Evolutionary conservation across 2,797 vertebrate genomes (phyloP).

Genomic region (Esox lucius): DNA sequence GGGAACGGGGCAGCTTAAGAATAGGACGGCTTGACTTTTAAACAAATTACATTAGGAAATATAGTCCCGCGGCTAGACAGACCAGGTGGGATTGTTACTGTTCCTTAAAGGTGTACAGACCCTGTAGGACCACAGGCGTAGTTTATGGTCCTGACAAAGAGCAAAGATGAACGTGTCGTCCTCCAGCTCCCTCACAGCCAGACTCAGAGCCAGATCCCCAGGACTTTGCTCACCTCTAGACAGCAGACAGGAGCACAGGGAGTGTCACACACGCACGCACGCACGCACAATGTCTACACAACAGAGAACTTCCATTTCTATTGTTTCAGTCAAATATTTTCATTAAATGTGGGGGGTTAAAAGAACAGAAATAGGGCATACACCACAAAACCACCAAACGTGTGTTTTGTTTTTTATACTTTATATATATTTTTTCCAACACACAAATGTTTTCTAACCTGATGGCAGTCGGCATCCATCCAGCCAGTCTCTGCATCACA

Average conservation of each 20-base stretch:
- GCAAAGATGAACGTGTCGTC: slow-evolving; percentile 89
- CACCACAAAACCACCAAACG: no score
- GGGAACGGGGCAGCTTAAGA: background rate
- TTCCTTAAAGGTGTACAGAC: slow-evolving; percentile 60
- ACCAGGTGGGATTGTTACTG: background rate
- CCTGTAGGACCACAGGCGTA: slow-evolving; percentile 93
- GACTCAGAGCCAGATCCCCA: slow-evolving; percentile 80
- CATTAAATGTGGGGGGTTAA: background rate
- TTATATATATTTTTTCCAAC: background rate
- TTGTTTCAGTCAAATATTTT: background rate
- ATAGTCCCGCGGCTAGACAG: no score
- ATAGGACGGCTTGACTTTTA: background rate
- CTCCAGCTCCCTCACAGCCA: slow-evolving; percentile 85
- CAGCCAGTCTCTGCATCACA: slow-evolving; percentile 85
- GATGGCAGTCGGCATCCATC: slow-evolving; percentile 93
- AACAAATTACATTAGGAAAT: background rate
- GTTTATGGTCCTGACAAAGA: slow-evolving; percentile 90
- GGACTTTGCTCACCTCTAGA: slow-evolving; percentile 82
- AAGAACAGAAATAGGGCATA: background rate
- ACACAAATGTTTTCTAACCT: slow-evolving; percentile 64
- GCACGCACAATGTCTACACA: background rate
- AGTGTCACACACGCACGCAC: background rate
- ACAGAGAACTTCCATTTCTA: background rate
- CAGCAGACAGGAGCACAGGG: background rate
- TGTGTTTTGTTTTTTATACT: no score